Evolutionary conservation across 2,888 invertebrate species (phyloP).

Genomic region (Cheilosia pagana): DNA sequence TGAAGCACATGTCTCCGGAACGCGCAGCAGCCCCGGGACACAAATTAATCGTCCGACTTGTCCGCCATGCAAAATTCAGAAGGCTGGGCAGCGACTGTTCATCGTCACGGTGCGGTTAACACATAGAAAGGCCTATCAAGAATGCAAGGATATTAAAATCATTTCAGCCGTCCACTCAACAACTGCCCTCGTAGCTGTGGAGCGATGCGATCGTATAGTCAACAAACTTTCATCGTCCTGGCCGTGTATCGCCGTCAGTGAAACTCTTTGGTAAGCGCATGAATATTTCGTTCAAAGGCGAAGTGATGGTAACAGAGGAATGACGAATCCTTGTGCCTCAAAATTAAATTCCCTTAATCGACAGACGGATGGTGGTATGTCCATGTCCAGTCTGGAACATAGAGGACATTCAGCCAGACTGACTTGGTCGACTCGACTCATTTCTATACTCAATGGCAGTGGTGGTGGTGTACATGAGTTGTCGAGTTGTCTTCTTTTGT

Average conservation of each 20-base stretch:
- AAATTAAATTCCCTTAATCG: conserved; percentile 61
- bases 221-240: conserved; percentile 21
- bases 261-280: conserved; percentile 30
- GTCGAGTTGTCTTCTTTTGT: conserved; percentile 43
- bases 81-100: background rate
- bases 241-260: conserved; percentile 17
- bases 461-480: conserved; percentile 11
- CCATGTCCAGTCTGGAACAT: conserved; percentile 39
- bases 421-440: conserved; percentile 53
- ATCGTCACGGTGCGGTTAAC: background rate
- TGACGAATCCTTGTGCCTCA: conserved; percentile 32
- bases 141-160: conserved; percentile 43
- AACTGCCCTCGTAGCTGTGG: background rate
- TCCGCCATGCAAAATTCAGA: conserved; percentile 30
- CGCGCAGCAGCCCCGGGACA: conserved; percentile 14
- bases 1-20: background rate
- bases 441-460: conserved; percentile 24
- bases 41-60: conserved; percentile 51
- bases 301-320: background rate
- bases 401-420: conserved; percentile 28
- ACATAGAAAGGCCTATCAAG: conserved; percentile 18
- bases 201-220: conserved; percentile 32
- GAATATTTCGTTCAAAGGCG: conserved; percentile 12
- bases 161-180: conserved; percentile 11
- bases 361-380: conserved; percentile 29